These are phyloP conservation scores for Bettongia penicillata DNA, from an alignment of 2,113 vertebrate genomes.

Conservation along the genomic window DNA sequence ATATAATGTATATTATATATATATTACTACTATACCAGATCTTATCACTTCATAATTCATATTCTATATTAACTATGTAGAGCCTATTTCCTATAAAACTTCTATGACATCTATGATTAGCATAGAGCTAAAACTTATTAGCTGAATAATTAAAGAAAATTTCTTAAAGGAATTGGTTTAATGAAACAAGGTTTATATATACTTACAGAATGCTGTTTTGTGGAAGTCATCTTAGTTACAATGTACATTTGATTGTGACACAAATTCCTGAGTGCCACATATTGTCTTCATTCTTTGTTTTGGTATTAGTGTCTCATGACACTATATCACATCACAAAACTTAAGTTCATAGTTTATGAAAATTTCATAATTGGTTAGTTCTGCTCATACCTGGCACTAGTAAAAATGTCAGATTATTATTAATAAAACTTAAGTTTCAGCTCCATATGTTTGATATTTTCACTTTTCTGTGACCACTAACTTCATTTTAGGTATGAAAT, in stretches of 20 bases:
- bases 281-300: background rate
- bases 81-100: background rate
- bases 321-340: background rate
- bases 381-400: background rate
- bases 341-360: background rate
- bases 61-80: background rate
- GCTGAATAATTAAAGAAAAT: background rate
- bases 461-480: background rate
- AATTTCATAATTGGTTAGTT: background rate
- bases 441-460: background rate
- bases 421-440: background rate
- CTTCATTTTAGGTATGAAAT: background rate
- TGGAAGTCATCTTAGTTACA: background rate
- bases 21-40: slow-evolving; percentile 11
- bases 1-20: slow-evolving; percentile 18
- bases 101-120: background rate
- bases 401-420: background rate
- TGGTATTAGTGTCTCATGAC: background rate
- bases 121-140: background rate
- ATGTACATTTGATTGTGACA: background rate
- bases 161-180: background rate
- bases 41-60: slow-evolving; percentile 70
- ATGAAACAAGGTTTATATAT: background rate
- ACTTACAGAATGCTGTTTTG: background rate
- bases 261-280: background rate